Evolutionary conservation across 2,113 vertebrate genomes (phyloP), one percentile per base, ranked within the genome.

Genomic region (Corvus cornix): DNA sequence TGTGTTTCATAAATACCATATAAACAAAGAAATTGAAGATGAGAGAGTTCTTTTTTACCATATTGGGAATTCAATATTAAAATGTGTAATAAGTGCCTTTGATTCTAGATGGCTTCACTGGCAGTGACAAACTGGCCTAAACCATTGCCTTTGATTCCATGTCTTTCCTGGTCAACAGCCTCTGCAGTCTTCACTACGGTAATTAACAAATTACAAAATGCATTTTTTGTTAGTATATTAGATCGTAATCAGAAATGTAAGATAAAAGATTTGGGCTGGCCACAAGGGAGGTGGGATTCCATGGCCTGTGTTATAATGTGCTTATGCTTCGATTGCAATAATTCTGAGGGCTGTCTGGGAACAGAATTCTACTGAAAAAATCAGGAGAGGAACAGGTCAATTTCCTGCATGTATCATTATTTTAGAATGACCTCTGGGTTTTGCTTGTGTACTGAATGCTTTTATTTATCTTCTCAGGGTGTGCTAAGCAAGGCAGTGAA

Each of bases 141-240:
- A 96, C 99, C 99, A 18, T 98, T 99, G 94, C 99, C 99, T 31
- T 92, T 99, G 96, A 97, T 99, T 89, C 99, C 99, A 0, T 99
- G 99, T 97, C 98, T 99, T 80, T 99, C 99, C 68, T 99, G 99
- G 99, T 99, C 99, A 72, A 99, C 99, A 52, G 99, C 99, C 35
- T 99, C 99, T 33, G 99, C 98, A 74, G 99, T 99, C 93, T 99
- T 99, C 96, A 99, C 99, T 87, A 99, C 98, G 96, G 99, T 99
- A 98, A 98, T 95, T 55, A 87, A 69, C 16, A 56, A 59, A 59
- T 35, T 15, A 5, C 21, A 51, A 51, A 67, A 9, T 52, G 5
- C 15, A 5, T 88, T 35, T 48, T 89, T 83, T 79, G 17, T 93
- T 94, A 83, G 69, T 83, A 14, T 52, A 27, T 8, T 89, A 52